A percentile compares a stretch with the other conserved stretches of the same genome.
Conservation (phyloP, 2,113 vertebrate genomes). For the Mohoua ochrocephala region DNA sequence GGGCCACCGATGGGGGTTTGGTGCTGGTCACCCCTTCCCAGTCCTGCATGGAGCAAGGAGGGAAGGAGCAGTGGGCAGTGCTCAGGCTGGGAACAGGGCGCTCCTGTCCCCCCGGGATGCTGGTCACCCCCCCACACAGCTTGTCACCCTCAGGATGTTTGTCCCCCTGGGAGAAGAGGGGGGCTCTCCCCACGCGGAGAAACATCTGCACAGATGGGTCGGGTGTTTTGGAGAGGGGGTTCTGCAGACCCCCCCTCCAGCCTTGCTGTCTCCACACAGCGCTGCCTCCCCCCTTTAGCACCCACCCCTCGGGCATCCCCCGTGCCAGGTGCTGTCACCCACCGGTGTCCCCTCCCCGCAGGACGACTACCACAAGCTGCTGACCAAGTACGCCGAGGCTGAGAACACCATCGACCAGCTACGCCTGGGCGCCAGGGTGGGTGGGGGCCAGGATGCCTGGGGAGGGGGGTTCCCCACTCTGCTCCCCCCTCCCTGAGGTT, state of each 20-base stretch:
- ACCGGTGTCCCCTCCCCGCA: not conserved
- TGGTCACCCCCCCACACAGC: fast-evolving
- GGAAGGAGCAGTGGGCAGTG: not conserved
- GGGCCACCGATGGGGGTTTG: not conserved
- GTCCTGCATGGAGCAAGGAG: fast-evolving
- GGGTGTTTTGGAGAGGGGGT: not conserved
- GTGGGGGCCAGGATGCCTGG: not conserved
- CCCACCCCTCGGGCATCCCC: not conserved
- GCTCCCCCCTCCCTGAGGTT: not conserved
- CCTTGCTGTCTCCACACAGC: fast-evolving
- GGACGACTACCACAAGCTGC: constrained; percentile 90
- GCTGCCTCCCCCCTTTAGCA: not conserved
- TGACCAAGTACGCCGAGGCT: constrained; percentile 90
- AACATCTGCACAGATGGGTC: fast-evolving
- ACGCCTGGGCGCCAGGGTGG: constrained; percentile 88
- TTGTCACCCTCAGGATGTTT: fast-evolving
- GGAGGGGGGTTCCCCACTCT: fast-evolving
- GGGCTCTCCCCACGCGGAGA: fast-evolving
- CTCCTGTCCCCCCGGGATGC: fast-evolving
- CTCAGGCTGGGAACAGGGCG: not conserved
- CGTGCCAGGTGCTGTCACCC: fast-evolving
- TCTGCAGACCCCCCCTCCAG: not conserved
- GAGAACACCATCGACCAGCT: constrained; percentile 96
- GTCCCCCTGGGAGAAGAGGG: not conserved
- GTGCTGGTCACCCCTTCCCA: not conserved